phyloP scores from a whole-genome alignment of 2,797 vertebrate genomes.

The Spondyliosoma cantharus region DNA sequence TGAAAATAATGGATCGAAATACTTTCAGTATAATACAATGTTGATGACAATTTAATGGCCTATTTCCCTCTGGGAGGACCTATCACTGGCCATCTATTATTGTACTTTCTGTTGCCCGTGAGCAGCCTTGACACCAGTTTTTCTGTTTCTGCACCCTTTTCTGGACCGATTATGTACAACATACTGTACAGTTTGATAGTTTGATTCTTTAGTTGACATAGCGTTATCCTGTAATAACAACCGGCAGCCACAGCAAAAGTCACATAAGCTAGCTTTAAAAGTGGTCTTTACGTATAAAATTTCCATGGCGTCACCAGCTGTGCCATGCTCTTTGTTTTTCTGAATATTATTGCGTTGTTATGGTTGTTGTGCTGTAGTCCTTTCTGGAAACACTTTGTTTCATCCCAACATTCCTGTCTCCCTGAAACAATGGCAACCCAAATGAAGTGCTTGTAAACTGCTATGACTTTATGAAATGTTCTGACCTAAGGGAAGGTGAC shows the following conservation, averaged over 20 bases:
- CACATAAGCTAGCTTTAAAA: neutral
- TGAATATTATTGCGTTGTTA: neutral
- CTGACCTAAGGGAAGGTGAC: constrained; percentile 35
- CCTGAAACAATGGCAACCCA: constrained; percentile 18
- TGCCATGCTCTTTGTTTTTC: constrained; percentile 9
- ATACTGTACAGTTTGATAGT: constrained; percentile 7
- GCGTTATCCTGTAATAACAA: neutral
- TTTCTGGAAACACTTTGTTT: constrained; percentile 20
- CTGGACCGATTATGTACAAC: constrained; percentile 47
- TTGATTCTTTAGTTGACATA: constrained; percentile 8
- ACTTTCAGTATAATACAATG: constrained; percentile 8
- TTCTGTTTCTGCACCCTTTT: constrained; percentile 12
- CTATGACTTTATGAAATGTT: constrained; percentile 22
- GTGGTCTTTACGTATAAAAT: neutral
- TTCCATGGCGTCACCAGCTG: neutral
- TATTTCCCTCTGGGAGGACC: constrained; percentile 43
- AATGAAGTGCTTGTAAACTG: constrained; percentile 18
- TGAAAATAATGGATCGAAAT: constrained; percentile 3
- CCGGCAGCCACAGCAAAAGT: neutral
- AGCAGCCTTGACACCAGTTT: constrained; percentile 16
- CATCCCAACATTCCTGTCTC: constrained; percentile 14
- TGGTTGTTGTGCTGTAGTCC: neutral
- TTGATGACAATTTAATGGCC: constrained; percentile 43
- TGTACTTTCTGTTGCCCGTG: constrained; percentile 61
- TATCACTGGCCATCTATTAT: constrained; percentile 47